phyloP scores from a whole-genome alignment of 1,140 invertebrate species.

The Thalassaphorura encarpata region DNA sequence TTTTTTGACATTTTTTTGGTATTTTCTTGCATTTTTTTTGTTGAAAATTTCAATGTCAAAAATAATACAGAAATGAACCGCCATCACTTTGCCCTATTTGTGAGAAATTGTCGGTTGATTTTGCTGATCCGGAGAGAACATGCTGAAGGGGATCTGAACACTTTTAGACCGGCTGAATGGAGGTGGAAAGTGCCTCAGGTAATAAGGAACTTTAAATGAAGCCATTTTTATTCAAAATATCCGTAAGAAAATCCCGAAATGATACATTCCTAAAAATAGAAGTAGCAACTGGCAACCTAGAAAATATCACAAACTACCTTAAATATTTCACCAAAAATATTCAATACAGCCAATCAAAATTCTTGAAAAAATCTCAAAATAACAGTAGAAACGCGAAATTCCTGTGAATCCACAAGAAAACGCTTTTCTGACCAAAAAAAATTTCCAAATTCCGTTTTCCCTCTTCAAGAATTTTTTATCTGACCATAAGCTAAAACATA shows the following conservation, averaged over 20 bases:
- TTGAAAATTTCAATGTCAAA: no score
- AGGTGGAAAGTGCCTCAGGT: constrained; percentile 80
- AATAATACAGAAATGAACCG: constrained; percentile 77
- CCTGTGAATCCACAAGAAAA: no score
- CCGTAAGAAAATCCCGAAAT: neutral
- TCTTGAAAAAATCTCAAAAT: no score
- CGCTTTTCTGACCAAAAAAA: neutral
- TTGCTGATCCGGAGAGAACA: constrained; percentile 84
- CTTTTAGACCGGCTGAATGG: constrained; percentile 96
- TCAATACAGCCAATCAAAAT: no score
- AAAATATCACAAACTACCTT: no score
- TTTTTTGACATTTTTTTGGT: neutral
- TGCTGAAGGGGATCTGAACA: constrained; percentile 81
- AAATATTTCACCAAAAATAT: no score
- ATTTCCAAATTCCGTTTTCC: neutral
- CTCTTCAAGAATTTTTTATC: no score
- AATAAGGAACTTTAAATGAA: constrained; percentile 4
- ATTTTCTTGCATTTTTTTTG: neutral
- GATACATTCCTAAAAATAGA: no score
- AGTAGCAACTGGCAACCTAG: no score
- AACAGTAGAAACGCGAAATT: no score
- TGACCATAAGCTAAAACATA: no score
- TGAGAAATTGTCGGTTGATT: constrained; percentile 92
- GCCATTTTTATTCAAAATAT: neutral
- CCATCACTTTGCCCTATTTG: constrained; percentile 93